These are phyloP conservation scores for Tachina fera DNA, from an alignment of 2,888 invertebrate genomes.

Conservation along the genomic window DNA sequence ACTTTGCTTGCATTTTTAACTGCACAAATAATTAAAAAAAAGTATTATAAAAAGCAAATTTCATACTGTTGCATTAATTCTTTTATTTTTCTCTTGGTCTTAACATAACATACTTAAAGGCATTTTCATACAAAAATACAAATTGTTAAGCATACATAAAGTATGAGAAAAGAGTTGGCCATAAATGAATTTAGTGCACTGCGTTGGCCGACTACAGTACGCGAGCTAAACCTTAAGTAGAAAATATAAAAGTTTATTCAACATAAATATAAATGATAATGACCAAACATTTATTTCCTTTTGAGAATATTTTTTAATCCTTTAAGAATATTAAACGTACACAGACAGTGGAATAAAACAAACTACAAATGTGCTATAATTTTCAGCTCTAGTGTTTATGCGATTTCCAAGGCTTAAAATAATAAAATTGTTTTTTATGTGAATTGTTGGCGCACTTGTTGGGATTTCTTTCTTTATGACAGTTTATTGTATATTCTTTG, in stretches of 20 bases:
- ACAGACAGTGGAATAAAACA: slow-evolving; percentile 23
- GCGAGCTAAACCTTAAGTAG: slow-evolving; percentile 39
- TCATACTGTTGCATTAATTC: not conserved
- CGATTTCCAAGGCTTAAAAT: slow-evolving; percentile 26
- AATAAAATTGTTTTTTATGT: slow-evolving; percentile 28
- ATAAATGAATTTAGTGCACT: slow-evolving; percentile 44
- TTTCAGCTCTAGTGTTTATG: slow-evolving; percentile 38
- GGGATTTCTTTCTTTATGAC: slow-evolving; percentile 18
- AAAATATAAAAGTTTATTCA: slow-evolving; percentile 26
- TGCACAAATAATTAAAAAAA: no score
- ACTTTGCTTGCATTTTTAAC: no score
- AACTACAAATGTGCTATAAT: slow-evolving; percentile 37
- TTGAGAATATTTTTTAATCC: not conserved
- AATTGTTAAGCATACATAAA: not conserved
- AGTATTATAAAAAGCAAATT: not conserved
- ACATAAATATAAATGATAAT: slow-evolving; percentile 28
- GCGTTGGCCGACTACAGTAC: slow-evolving; percentile 28
- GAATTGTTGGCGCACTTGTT: slow-evolving; percentile 29
- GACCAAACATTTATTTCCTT: not conserved
- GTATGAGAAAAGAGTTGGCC: slow-evolving; percentile 9
- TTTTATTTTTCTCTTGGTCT: not conserved
- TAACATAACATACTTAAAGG: not conserved
- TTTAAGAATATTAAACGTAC: slow-evolving; percentile 14
- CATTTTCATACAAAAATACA: not conserved
- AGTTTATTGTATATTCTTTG: slow-evolving; percentile 12